phyloP scores from a whole-genome alignment of 2,797 vertebrate species.

The Thaleichthys pacificus region DNA sequence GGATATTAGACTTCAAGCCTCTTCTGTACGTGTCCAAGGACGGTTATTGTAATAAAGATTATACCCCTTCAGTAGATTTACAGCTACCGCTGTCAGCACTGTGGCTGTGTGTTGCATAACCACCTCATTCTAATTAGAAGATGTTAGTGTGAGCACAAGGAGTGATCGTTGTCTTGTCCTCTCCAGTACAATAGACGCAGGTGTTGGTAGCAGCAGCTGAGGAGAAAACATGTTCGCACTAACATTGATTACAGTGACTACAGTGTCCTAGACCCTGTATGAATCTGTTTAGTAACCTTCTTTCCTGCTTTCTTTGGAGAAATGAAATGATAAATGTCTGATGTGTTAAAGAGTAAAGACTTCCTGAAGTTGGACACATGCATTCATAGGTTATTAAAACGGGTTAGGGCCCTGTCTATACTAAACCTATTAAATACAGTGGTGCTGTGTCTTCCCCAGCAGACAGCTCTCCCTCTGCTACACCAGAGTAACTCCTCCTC shows the following conservation, averaged over 20 bases:
- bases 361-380: too few relatives aligned
- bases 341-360: too few relatives aligned
- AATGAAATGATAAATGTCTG: too few relatives aligned
- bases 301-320: too few relatives aligned
- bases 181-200: background rate
- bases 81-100: background rate
- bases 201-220: background rate
- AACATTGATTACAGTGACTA: background rate
- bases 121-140: background rate
- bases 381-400: background rate
- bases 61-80: constrained; percentile 5
- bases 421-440: background rate
- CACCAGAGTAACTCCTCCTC: too few relatives aligned
- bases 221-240: background rate
- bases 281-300: background rate
- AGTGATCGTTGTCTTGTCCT: background rate
- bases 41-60: constrained; percentile 8
- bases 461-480: background rate
- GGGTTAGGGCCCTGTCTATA: background rate
- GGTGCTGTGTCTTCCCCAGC: too few relatives aligned
- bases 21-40: constrained; percentile 7
- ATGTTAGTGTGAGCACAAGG: background rate
- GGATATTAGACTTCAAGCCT: background rate
- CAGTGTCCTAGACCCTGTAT: background rate
- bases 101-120: background rate